These are phyloP conservation scores for Serrognathus titanus DNA, from an alignment of 2,888 invertebrate species.

Conservation along the genomic window DNA sequence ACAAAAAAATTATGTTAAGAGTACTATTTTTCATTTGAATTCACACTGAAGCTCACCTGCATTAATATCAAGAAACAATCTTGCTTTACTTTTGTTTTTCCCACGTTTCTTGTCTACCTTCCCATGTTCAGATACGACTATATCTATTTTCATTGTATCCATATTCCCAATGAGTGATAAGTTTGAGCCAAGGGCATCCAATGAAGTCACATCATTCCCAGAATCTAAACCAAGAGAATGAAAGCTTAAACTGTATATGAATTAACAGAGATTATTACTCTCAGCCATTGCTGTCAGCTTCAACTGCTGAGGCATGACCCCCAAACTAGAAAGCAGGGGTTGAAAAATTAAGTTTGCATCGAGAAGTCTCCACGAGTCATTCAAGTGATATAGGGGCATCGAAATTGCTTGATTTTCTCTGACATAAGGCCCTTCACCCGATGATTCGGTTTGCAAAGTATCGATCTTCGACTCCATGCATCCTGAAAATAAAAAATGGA, in stretches of 20 bases:
- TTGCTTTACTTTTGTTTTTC: conserved; percentile 46
- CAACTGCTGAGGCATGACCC: conserved; percentile 88
- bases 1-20: neutral
- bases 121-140: conserved; percentile 86
- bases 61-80: conserved; percentile 39
- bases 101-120: conserved; percentile 60
- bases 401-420: conserved; percentile 55
- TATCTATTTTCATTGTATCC: conserved; percentile 87
- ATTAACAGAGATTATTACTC: conserved; percentile 33
- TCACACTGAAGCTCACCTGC: conserved; percentile 25
- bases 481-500: conserved; percentile 25
- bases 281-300: conserved; percentile 48
- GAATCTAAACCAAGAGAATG: conserved; percentile 44
- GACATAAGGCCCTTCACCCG: conserved; percentile 54
- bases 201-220: conserved; percentile 59
- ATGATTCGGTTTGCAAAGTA: conserved; percentile 44
- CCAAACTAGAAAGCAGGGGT: conserved; percentile 83
- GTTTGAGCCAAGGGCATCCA: conserved; percentile 87
- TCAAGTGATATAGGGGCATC: conserved; percentile 70
- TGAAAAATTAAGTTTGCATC: conserved; percentile 94
- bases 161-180: conserved; percentile 79
- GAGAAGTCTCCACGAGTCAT: conserved; percentile 77
- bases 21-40: neutral
- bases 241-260: neutral
- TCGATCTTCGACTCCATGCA: conserved; percentile 45